These are phyloP conservation scores for Steinernema hermaphroditum DNA, from an alignment of 2,888 invertebrate genomes.

Conservation along the genomic window DNA sequence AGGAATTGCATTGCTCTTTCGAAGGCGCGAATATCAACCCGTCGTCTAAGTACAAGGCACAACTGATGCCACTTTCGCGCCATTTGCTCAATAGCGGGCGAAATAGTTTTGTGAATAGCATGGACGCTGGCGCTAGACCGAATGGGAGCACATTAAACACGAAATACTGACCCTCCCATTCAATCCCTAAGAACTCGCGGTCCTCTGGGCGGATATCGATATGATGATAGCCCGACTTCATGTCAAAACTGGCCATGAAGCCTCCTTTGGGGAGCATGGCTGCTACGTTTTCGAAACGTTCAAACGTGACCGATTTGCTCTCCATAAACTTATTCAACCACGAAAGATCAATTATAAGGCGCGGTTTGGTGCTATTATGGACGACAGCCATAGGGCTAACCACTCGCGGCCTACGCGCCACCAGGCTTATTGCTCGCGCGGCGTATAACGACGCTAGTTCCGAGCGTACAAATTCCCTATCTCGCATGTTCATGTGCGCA, in stretches of 20 bases:
- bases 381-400: not conserved
- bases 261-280: not conserved
- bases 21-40: not conserved
- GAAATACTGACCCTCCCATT: conserved; percentile 5
- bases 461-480: not conserved
- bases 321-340: not conserved
- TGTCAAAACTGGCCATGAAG: conserved; percentile 27
- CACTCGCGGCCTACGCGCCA: not conserved
- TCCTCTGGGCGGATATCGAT: conserved; percentile 1
- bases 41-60: conserved; percentile 30
- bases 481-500: not conserved
- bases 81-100: conserved; percentile 21
- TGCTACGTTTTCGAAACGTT: not conserved
- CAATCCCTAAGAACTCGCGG: conserved; percentile 20
- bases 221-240: conserved; percentile 31
- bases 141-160: conserved; percentile 32
- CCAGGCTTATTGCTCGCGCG: not conserved
- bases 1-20: not conserved
- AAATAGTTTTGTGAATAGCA: conserved; percentile 31
- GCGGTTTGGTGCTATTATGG: not conserved
- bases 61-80: conserved; percentile 26
- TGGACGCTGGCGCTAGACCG: conserved; percentile 28
- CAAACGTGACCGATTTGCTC: not conserved
- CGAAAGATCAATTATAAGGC: not conserved
- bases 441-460: not conserved